Evolutionary conservation across 2,888 invertebrate genomes (phyloP).

Genomic region (Diploptera punctata): DNA sequence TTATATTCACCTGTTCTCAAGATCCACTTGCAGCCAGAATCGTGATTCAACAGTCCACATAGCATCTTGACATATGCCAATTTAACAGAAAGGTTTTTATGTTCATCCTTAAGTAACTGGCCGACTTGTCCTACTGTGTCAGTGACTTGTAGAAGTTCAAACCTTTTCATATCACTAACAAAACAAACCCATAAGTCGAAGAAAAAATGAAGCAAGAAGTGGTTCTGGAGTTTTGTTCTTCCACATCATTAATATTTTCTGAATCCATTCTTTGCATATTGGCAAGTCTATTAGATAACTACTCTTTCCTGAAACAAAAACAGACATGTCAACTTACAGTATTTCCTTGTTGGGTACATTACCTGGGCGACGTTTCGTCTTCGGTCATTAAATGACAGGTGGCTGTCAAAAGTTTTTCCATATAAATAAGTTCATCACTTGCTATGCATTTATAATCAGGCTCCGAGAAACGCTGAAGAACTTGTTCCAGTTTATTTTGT

Average conservation of each 20-base stretch:
- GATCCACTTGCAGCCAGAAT: conserved; percentile 70
- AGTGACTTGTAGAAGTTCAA: conserved; percentile 62
- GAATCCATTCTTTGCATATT: conserved; percentile 29
- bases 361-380: no score
- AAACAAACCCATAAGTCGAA: conserved; percentile 67
- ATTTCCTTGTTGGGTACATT: no score
- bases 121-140: conserved; percentile 54
- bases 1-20: conserved; percentile 50
- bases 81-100: conserved; percentile 65
- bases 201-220: conserved; percentile 64
- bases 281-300: conserved; percentile 10
- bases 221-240: conserved; percentile 52
- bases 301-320: conserved; percentile 19
- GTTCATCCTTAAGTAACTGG: conserved; percentile 50
- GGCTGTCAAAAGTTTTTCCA: conserved; percentile 67
- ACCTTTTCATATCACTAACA: conserved; percentile 64
- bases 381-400: no score
- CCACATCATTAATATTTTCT: conserved; percentile 50
- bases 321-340: not conserved
- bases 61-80: conserved; percentile 72
- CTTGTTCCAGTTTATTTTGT: conserved; percentile 62
- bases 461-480: conserved; percentile 64
- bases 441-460: conserved; percentile 63
- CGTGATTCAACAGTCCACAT: conserved; percentile 64
- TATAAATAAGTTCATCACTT: conserved; percentile 66